Evolutionary conservation across 64 coral and sea anemone genomes (phyloP).

Genomic region (Hydrozoanthus tunicans): DNA sequence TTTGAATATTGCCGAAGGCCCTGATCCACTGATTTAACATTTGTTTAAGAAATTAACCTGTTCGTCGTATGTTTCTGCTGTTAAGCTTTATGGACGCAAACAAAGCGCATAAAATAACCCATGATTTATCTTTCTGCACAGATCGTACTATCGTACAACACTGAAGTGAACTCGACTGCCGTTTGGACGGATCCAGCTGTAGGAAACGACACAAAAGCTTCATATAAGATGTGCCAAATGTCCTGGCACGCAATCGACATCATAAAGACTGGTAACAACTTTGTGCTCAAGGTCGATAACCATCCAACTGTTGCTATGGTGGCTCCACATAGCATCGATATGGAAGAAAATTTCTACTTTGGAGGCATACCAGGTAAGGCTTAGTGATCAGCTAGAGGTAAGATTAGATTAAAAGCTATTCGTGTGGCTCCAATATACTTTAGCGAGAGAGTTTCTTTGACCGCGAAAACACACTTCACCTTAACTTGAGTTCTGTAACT

Average conservation of each 20-base stretch:
- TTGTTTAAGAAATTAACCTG: too few species aligned
- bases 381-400: neutral
- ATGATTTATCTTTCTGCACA: neutral
- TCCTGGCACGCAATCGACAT: constrained; percentile 43
- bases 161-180: constrained; percentile 14
- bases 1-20: too few species aligned
- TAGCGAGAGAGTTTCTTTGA: too few species aligned
- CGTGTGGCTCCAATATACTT: too few species aligned
- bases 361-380: constrained; percentile 34
- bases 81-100: too few species aligned
- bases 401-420: neutral
- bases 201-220: neutral
- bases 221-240: constrained; percentile 36
- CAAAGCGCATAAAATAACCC: too few species aligned
- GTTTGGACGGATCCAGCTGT: constrained; percentile 27
- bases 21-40: too few species aligned
- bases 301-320: neutral
- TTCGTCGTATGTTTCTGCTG: too few species aligned
- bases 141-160: constrained; percentile 15
- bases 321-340: neutral
- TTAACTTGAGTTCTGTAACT: too few species aligned
- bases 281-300: neutral
- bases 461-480: too few species aligned
- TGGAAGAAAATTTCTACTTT: constrained; percentile 32
- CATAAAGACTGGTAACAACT: neutral